Conservation (phyloP, 2,113 vertebrate genomes). For the Lepus timidus region DNA sequence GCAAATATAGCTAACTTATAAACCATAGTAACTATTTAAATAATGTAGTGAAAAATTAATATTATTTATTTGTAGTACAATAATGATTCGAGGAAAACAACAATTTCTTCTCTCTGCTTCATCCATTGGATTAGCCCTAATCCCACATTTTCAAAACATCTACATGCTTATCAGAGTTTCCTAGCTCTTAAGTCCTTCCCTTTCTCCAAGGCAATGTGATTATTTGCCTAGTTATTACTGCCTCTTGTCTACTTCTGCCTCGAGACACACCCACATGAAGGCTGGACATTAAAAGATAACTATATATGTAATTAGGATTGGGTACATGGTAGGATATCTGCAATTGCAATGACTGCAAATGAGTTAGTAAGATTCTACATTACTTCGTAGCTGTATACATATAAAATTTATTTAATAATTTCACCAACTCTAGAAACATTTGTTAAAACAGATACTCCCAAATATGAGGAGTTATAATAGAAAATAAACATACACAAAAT, state of each 20-base stretch:
- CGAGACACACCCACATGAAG: conserved; percentile 56
- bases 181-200: conserved; percentile 72
- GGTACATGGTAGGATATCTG: conserved; percentile 69
- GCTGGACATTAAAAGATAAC: conserved; percentile 59
- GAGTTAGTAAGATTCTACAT: conserved; percentile 68
- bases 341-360: conserved; percentile 79
- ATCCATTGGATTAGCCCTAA: conserved; percentile 76
- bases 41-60: conserved; percentile 77
- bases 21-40: conserved; percentile 70
- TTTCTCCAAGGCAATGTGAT: conserved; percentile 66
- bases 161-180: conserved; percentile 67
- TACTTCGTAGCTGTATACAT: not conserved
- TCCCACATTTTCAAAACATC: conserved; percentile 72
- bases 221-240: conserved; percentile 80
- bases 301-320: conserved; percentile 65
- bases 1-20: conserved; percentile 76
- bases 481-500: not conserved
- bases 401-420: conserved; percentile 52
- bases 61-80: conserved; percentile 70
- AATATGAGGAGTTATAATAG: conserved; percentile 33
- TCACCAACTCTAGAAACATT: not conserved
- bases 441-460: conserved; percentile 61
- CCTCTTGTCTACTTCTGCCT: conserved; percentile 74
- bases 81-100: not conserved
- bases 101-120: conserved; percentile 59